A percentile compares a stretch with the other conserved stretches of the same genome.
Conservation (phyloP, 2,797 vertebrate species). For the Gila robusta region DNA sequence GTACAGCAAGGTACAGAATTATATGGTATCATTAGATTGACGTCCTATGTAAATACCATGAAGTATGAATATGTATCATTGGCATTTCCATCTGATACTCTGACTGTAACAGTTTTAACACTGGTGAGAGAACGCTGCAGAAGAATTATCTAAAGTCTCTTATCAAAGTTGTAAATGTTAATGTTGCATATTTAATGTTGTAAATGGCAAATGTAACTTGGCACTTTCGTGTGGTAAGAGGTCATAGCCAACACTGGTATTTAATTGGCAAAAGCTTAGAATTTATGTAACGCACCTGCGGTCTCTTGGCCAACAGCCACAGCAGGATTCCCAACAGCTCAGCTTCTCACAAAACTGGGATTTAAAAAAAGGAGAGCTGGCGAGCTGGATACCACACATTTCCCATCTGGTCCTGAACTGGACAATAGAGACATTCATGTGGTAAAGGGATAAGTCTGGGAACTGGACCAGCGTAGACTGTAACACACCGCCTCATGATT, state of each 20-base stretch:
- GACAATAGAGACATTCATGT: conserved; percentile 62
- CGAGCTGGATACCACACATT: conserved; percentile 47
- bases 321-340: conserved; percentile 45
- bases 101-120: background rate
- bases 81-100: background rate
- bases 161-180: conserved; percentile 23
- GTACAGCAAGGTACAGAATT: background rate
- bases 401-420: conserved; percentile 63
- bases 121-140: background rate
- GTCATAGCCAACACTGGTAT: conserved; percentile 32
- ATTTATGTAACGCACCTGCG: conserved; percentile 50
- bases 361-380: conserved; percentile 50
- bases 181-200: conserved; percentile 36
- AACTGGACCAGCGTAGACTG: conserved; percentile 65
- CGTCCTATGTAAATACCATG: background rate
- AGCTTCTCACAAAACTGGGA: conserved; percentile 48
- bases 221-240: background rate
- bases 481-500: conserved; percentile 63
- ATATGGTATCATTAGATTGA: background rate
- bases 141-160: conserved; percentile 4
- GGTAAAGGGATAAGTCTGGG: conserved; percentile 65
- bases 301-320: conserved; percentile 48
- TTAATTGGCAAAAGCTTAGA: conserved; percentile 46
- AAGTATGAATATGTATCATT: background rate
- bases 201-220: conserved; percentile 36